A percentile compares a stretch with the other conserved stretches of the same genome.
These are phyloP conservation scores for Apis florea DNA, from an alignment of 1,140 invertebrate genomes.

Conservation along the genomic window DNA sequence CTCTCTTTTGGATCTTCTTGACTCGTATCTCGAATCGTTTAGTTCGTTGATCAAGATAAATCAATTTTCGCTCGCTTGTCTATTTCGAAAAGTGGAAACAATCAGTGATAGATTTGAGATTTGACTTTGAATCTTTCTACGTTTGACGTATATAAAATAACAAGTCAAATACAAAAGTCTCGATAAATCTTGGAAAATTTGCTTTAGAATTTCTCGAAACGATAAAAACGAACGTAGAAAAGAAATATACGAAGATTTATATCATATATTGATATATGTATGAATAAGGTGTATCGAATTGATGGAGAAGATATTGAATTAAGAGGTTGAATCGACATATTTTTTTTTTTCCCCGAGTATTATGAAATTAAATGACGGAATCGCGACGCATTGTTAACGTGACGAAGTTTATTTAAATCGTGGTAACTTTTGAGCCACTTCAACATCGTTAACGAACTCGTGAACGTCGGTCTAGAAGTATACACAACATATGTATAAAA, in stretches of 20 bases:
- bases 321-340: not conserved
- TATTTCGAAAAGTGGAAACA: not conserved
- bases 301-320: no score
- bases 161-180: not conserved
- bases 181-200: not conserved
- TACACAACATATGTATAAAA: not conserved
- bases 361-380: not conserved
- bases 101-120: no score
- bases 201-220: not conserved
- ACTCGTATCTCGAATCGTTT: not conserved
- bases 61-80: not conserved
- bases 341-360: not conserved
- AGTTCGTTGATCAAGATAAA: not conserved
- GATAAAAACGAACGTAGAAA: not conserved
- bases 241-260: conserved; percentile 11
- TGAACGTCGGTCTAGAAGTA: not conserved
- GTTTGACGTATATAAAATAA: no score
- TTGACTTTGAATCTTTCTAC: no score
- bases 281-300: not conserved
- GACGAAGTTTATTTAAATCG: not conserved
- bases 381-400: not conserved
- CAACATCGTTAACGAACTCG: not conserved
- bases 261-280: not conserved
- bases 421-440: not conserved
- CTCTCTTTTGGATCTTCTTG: no score